Percentiles rank a stretch among this genome's conserved stretches.
These are phyloP conservation scores for Tetragonisca angustula DNA, from an alignment of 2,888 invertebrate species.

Conservation along the genomic window DNA sequence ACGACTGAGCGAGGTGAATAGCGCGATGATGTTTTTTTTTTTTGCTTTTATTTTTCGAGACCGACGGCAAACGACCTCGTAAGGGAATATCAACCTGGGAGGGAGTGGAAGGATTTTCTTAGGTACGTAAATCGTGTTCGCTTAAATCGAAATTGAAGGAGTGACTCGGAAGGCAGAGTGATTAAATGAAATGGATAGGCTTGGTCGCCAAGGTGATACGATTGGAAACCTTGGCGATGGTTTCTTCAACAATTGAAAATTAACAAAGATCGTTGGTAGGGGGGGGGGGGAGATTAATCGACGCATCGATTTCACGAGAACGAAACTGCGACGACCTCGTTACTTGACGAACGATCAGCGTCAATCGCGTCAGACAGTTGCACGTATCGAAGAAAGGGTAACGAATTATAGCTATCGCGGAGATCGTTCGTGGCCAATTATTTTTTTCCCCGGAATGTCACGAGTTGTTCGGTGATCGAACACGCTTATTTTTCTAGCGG, in stretches of 20 bases:
- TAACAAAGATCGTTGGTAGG: not conserved
- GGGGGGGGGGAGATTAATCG: no score
- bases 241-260: not conserved
- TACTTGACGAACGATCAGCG: conserved; percentile 34
- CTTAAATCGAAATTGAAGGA: not conserved
- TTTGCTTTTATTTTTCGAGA: conserved; percentile 9
- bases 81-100: not conserved
- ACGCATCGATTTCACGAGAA: conserved; percentile 16
- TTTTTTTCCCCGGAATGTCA: conserved; percentile 28
- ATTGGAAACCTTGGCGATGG: not conserved
- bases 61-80: not conserved
- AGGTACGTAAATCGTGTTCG: not conserved
- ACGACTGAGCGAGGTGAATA: conserved; percentile 1
- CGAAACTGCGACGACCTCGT: conserved; percentile 36
- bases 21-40: not conserved
- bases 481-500: conserved; percentile 17
- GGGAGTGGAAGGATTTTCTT: not conserved
- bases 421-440: conserved; percentile 28
- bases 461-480: conserved; percentile 24
- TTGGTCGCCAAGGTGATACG: not conserved
- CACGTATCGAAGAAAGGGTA: conserved; percentile 25
- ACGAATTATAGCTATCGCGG: conserved; percentile 42
- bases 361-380: not conserved
- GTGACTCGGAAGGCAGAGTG: not conserved
- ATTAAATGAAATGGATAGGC: not conserved